phyloP scores from a whole-genome alignment of 2,113 vertebrate species.

The Puffinus mauretanicus region DNA sequence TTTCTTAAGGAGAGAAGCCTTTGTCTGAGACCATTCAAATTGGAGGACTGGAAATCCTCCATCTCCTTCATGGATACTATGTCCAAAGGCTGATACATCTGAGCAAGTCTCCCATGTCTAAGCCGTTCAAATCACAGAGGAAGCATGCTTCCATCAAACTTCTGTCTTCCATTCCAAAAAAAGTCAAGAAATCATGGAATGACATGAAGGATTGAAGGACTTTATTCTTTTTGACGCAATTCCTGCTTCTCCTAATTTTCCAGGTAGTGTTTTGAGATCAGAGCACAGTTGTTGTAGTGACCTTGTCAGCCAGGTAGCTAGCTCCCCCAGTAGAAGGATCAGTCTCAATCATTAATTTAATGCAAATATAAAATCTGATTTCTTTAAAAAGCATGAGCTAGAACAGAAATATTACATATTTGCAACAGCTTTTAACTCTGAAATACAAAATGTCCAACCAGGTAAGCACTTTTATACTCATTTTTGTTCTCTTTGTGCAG shows the following conservation, averaged over 20 bases:
- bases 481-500: neutral
- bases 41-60: neutral
- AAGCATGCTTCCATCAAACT: neutral
- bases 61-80: rapidly evolving
- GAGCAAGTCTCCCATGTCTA: neutral
- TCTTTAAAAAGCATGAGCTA: neutral
- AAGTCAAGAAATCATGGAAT: neutral
- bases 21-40: neutral
- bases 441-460: neutral
- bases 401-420: neutral
- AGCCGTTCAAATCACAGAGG: neutral
- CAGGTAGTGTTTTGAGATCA: neutral
- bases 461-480: neutral
- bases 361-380: neutral
- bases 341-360: neutral
- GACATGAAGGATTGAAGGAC: neutral
- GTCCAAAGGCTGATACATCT: neutral
- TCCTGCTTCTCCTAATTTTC: neutral
- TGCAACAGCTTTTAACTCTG: neutral
- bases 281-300: neutral
- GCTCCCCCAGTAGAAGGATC: neutral
- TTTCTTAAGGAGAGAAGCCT: neutral
- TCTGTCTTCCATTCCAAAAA: neutral
- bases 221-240: neutral
- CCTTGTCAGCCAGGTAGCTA: neutral